These are phyloP conservation scores for Copsychus sechellarum DNA, from an alignment of 2,113 vertebrate genomes.

Conservation along the genomic window DNA sequence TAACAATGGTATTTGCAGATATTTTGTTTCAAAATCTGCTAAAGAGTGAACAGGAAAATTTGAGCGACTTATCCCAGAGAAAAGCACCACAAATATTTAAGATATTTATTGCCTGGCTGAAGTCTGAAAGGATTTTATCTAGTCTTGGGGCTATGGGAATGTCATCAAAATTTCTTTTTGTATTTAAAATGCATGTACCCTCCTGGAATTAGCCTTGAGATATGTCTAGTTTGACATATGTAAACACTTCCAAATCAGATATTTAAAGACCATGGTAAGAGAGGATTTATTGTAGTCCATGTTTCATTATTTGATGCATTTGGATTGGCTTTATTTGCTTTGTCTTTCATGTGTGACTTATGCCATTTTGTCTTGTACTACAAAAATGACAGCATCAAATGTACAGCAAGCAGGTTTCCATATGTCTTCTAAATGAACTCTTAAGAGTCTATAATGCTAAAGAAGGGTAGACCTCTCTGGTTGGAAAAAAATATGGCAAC, in stretches of 20 bases:
- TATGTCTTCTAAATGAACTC: background rate
- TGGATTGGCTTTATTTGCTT: slow-evolving; percentile 9
- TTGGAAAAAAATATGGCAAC: background rate
- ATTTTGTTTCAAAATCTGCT: background rate
- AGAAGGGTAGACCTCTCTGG: background rate
- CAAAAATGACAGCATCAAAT: background rate
- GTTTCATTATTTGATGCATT: background rate
- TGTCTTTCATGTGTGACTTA: slow-evolving; percentile 23
- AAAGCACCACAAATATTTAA: background rate
- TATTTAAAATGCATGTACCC: background rate
- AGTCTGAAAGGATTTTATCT: background rate
- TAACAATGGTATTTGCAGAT: background rate
- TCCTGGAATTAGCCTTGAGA: background rate
- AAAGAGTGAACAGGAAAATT: background rate
- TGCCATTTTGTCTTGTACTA: background rate
- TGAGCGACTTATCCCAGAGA: background rate
- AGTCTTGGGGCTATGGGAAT: background rate
- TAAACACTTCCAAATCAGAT: slow-evolving; percentile 1
- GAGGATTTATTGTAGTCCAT: background rate
- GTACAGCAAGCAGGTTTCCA: background rate
- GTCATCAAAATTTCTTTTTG: background rate
- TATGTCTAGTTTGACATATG: background rate
- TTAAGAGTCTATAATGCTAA: background rate
- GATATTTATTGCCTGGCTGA: background rate
- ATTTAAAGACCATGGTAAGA: background rate